These are phyloP conservation scores for Sturmia bella DNA, from an alignment of 2,888 invertebrate genomes.

Conservation along the genomic window DNA sequence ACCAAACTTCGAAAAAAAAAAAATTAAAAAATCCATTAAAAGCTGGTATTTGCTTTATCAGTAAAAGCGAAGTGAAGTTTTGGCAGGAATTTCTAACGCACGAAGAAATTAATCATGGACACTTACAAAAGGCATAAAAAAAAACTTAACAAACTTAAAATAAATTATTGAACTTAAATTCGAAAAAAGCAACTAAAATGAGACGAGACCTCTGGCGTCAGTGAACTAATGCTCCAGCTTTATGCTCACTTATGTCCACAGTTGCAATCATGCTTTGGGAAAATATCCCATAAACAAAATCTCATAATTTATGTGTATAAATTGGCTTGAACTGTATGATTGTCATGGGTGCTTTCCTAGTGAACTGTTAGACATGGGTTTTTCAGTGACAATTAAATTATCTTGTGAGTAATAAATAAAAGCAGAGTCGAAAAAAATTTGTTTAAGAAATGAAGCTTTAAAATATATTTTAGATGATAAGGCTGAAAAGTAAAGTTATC, in stretches of 20 bases:
- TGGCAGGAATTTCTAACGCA: background rate
- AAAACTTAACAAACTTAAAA: slow-evolving; percentile 9
- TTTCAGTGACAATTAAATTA: slow-evolving; percentile 1
- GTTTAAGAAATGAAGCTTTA: background rate
- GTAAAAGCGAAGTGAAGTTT: slow-evolving; percentile 6
- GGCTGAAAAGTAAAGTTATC: background rate
- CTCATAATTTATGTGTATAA: slow-evolving; percentile 4
- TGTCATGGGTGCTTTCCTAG: background rate
- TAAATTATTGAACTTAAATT: slow-evolving; percentile 19
- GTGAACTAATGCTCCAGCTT: background rate
- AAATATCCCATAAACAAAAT: slow-evolving; percentile 23
- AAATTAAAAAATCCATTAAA: slow-evolving; percentile 1
- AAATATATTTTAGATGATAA: slow-evolving; percentile 25
- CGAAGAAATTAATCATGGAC: slow-evolving; percentile 5
- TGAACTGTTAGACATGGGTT: background rate
- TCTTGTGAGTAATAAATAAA: slow-evolving; percentile 31
- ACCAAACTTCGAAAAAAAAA: slow-evolving; percentile 47
- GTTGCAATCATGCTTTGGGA: background rate
- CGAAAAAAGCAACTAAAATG: background rate
- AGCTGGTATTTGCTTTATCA: slow-evolving; percentile 35
- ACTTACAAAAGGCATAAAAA: background rate
- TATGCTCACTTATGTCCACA: background rate
- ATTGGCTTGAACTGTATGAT: slow-evolving; percentile 9
- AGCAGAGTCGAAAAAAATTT: background rate
- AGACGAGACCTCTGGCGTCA: slow-evolving; percentile 4